Conservation (phyloP, 2,888 invertebrate genomes). For the Acleris laterana region DNA sequence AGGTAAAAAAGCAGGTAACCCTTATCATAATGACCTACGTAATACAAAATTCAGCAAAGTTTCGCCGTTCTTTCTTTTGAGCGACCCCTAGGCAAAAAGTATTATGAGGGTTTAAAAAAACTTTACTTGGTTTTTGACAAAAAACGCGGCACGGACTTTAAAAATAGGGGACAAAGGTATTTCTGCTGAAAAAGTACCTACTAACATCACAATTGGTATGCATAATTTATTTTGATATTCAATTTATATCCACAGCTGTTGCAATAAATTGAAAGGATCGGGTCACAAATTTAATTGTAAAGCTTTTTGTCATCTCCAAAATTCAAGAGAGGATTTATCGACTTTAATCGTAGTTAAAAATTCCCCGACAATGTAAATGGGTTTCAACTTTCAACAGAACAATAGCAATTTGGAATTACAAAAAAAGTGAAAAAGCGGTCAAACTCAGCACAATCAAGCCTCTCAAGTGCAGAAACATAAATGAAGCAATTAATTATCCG, state of each 20-base stretch:
- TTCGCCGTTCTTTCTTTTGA: slow-evolving; percentile 35
- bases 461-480: slow-evolving; percentile 83
- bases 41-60: slow-evolving; percentile 38
- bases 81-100: slow-evolving; percentile 37
- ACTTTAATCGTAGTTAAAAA: slow-evolving; percentile 34
- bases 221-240: too few relatives aligned
- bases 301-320: slow-evolving; percentile 30
- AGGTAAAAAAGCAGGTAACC: slow-evolving; percentile 37
- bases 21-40: slow-evolving; percentile 38
- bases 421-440: slow-evolving; percentile 58
- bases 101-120: slow-evolving; percentile 36
- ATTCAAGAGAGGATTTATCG: slow-evolving; percentile 27
- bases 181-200: background rate
- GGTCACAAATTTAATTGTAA: slow-evolving; percentile 25
- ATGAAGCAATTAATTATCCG: slow-evolving; percentile 84
- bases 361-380: slow-evolving; percentile 32
- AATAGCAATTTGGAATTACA: slow-evolving; percentile 75
- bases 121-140: slow-evolving; percentile 29
- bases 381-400: slow-evolving; percentile 59
- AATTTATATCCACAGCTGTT: background rate
- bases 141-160: slow-evolving; percentile 28
- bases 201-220: too few relatives aligned
- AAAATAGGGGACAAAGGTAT: slow-evolving; percentile 11
- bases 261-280: slow-evolving; percentile 17
- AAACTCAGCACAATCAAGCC: slow-evolving; percentile 77